Evolutionary conservation across 2,797 vertebrate species (phyloP).

Genomic region (Lacerta bilineata): DNA sequence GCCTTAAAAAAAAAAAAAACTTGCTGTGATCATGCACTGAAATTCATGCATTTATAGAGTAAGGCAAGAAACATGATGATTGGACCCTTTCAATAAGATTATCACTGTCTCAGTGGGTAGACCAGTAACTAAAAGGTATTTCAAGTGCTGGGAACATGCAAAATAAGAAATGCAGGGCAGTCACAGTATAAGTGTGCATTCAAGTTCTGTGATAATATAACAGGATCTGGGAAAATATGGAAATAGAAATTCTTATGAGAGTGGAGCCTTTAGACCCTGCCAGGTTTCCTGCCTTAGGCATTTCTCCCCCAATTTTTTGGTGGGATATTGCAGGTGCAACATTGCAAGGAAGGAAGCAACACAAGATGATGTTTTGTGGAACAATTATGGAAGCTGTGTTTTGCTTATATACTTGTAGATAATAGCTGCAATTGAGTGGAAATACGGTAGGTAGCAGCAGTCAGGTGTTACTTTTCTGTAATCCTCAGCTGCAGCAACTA

Average conservation of each 20-base stretch:
- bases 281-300: too few species aligned
- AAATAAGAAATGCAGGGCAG: background rate
- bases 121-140: background rate
- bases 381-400: background rate
- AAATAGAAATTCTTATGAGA: background rate
- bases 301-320: background rate
- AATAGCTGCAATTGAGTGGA: background rate
- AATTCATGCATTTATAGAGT: background rate
- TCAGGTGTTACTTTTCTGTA: background rate
- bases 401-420: background rate
- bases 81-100: slow-evolving; percentile 1
- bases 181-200: background rate
- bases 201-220: background rate
- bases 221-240: background rate
- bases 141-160: background rate
- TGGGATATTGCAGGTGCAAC: background rate
- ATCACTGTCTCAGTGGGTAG: background rate
- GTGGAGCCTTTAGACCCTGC: background rate
- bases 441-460: background rate
- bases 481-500: background rate
- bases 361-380: background rate
- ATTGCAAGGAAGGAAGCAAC: background rate
- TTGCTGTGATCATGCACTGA: background rate
- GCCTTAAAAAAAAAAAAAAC: background rate
- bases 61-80: background rate